Percentiles rank a stretch among this genome's conserved stretches.
Evolutionary conservation across 1,140 invertebrate species (phyloP).

Genomic region (Sycophila sp.): DNA sequence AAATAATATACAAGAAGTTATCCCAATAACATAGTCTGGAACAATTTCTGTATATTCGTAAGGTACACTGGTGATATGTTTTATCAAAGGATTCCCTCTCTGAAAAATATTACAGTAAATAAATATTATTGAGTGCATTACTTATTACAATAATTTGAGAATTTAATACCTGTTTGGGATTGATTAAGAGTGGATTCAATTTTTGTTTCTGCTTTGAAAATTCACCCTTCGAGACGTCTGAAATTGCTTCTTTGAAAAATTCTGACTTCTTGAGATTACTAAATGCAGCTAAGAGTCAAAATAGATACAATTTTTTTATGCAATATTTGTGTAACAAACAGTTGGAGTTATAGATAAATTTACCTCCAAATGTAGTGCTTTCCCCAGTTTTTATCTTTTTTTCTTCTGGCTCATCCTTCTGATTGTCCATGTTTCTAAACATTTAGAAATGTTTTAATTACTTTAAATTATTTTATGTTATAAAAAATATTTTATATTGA

Average conservation of each 20-base stretch:
- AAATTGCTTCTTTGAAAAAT: conserved; percentile 50
- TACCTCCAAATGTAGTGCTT: not conserved
- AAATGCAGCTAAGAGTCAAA: conserved; percentile 51
- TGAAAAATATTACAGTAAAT: conserved; percentile 57
- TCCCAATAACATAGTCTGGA: conserved; percentile 93
- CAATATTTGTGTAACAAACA: not conserved
- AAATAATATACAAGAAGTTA: conserved; percentile 85
- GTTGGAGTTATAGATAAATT: not conserved
- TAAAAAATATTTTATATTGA: no score
- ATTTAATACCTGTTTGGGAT: conserved; percentile 73
- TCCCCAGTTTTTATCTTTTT: conserved; percentile 42
- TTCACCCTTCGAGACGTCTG: conserved; percentile 41
- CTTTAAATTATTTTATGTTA: not conserved
- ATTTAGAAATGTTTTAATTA: not conserved
- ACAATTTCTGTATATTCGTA: conserved; percentile 90
- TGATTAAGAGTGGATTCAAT: conserved; percentile 70
- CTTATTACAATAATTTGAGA: no score
- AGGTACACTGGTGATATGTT: conserved; percentile 75
- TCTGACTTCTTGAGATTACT: conserved; percentile 54
- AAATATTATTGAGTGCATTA: conserved; percentile 4
- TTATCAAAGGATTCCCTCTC: conserved; percentile 92
- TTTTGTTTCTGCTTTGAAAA: conserved; percentile 37
- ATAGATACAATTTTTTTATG: not conserved
- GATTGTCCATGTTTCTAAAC: no score
- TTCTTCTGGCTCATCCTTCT: conserved; percentile 32